Evolutionary conservation across 2,888 invertebrate genomes (phyloP), one percentile per base, ranked within the genome.

Genomic region (Tachystola acroxantha): DNA sequence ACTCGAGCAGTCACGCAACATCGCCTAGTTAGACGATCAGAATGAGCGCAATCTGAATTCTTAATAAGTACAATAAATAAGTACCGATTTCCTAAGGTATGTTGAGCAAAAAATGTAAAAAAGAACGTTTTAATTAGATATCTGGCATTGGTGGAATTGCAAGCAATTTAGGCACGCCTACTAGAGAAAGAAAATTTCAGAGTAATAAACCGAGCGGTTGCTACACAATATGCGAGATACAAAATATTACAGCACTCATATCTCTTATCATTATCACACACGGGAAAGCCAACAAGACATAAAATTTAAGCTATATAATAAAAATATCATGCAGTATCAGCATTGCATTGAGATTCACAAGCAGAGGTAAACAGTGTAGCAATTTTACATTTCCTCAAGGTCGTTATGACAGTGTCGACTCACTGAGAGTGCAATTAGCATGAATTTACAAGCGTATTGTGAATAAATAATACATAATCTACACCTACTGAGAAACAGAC

Each of bases 1-100:
- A 50, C 50, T 49, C 43, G 48, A 44, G 42, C 48, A 46, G 65
- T 68, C 74, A 77, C 75, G 75, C 73, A 64, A 75, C 64, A 64
- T 57, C 52, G 52, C 57, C 61, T 46, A 43, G 47, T 40, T 28
- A 33, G 28, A n/a, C 57, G 55, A 65, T 68, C 65, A 57, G 56
- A 63, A 58, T 53, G 53, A 66, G 56, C 58, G 52, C 61, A 60
- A 61, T 64, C 54, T 43, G 42, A 58, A 47, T 50, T 47, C 51
- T 57, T 48, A 45, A 54, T 51, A 47, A 50, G 46, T 48, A 46
- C 11, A n/a, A 7, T 24, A 24, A 9, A 9, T 9, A 7, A 24
- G n/a, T 24, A 24, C 24, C 7, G 9, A 24, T 24, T 20, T 20
- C 20, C 20, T 20, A 20, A 20, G 20, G 20, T 7, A n/a, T n/a